A percentile compares a stretch with the other conserved stretches of the same genome.
Conservation (phyloP, 1,140 invertebrate species). For the Scaptomyza hsui region DNA sequence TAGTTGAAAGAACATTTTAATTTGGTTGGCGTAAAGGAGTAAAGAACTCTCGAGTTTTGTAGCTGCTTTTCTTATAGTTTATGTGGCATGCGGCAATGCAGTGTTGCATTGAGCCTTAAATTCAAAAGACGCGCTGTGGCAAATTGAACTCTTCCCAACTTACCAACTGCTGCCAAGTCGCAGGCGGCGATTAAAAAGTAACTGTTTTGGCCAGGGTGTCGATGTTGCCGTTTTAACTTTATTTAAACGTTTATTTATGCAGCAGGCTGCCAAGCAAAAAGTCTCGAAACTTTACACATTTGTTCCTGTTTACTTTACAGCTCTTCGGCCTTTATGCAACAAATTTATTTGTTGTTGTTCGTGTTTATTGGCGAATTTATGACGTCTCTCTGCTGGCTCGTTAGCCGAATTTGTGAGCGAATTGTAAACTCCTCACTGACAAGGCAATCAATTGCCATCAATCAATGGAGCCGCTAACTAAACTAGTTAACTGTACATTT, state of each 20-base stretch:
- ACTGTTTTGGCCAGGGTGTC: conserved; percentile 73
- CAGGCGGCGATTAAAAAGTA: conserved; percentile 65
- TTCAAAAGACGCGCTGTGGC: conserved; percentile 60
- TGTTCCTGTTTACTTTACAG: conserved; percentile 44
- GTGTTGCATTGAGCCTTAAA: conserved; percentile 69
- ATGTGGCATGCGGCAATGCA: conserved; percentile 68
- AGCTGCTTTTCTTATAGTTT: conserved; percentile 77
- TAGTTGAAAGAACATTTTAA: conserved; percentile 84
- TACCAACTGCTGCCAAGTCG: conserved; percentile 20
- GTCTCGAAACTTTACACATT: conserved; percentile 5
- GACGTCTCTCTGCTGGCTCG: conserved; percentile 57
- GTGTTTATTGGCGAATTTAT: conserved; percentile 75
- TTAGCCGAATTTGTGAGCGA: conserved; percentile 70
- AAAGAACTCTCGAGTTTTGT: conserved; percentile 7
- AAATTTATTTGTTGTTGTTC: conserved; percentile 64
- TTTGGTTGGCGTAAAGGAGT: conserved; percentile 53
- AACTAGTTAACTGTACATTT: conserved; percentile 36
- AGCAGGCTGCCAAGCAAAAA: too few species aligned
- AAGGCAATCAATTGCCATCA: conserved; percentile 70
- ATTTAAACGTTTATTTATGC: conserved; percentile 80
- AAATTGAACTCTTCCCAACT: conserved; percentile 58
- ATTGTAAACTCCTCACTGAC: conserved; percentile 39
- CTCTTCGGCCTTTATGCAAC: conserved; percentile 50
- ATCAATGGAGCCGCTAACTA: conserved; percentile 48
- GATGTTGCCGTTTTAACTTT: conserved; percentile 57